Evolutionary conservation across 2,888 invertebrate species (phyloP), one percentile per base, ranked within the genome.

Genomic region (Cistogaster globosa): DNA sequence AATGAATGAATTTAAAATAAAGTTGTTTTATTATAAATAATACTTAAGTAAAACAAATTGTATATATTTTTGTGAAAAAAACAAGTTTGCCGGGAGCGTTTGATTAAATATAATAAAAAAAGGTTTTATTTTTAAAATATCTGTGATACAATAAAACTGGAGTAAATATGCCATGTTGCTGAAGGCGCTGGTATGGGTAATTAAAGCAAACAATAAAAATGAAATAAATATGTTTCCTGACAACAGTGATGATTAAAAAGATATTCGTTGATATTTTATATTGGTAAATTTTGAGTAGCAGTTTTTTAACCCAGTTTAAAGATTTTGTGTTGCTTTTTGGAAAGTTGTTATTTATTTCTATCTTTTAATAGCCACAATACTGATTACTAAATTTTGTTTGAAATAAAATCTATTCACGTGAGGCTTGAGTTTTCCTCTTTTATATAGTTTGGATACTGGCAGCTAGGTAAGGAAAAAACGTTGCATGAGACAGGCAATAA

Each of bases 1-100:
- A 62, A 63, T 42, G 32, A 38, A 60, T 68, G 26, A 69, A 53
- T 45, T 69, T 26, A 53, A 78, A 78, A 78, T 51, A 60, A 68
- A 68, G 16, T 77, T 77, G 68, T 53, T 77, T 60, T 14, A 18
- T 57, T 58, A 60, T 51, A 38, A 65, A 42, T 51, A 26, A 22
- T 38, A 36, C 22, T 60, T 22, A 38, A 60, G 53, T 9, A 22
- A 16, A 38, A 48, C 14, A 26, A 20, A 45, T n/a, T 5, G 9
- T 42, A n/a, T 22, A 14, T 36, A 58, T 67, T 48, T 48, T 8
- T 51, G 9, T 0, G 3, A 57, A 57, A 32, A 32, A 32, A 76
- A 67, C 57, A 20, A 65, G 75, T 75, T 74, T 57, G 36, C 38
- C n/a, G 18, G 53, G 8, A 53, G 20, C 12, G n/a, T 62, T 57